These are phyloP conservation scores for Bombus vancouverensis DNA, from an alignment of 1,140 invertebrate genomes.

Conservation along the genomic window DNA sequence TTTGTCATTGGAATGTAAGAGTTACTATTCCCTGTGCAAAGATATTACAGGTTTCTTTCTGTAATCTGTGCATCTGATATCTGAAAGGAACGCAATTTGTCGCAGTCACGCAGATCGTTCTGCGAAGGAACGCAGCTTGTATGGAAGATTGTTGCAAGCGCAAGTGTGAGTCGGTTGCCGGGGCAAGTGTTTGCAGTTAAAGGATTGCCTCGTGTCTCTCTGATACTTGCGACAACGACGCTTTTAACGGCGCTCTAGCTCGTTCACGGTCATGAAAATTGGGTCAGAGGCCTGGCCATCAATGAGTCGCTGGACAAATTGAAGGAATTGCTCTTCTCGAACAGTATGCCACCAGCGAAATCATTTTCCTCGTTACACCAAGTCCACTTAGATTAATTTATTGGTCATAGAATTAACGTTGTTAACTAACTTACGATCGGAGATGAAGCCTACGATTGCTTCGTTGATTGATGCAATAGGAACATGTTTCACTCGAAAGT, in stretches of 20 bases:
- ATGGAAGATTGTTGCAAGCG: background rate
- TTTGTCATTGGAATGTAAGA: background rate
- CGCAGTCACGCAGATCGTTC: background rate
- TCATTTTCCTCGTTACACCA: slow-evolving; percentile 39
- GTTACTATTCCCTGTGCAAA: background rate
- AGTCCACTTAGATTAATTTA: slow-evolving; percentile 34
- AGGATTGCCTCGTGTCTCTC: slow-evolving; percentile 46
- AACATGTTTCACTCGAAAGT: background rate
- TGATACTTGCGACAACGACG: slow-evolving; percentile 37
- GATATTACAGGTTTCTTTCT: background rate
- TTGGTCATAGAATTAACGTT: slow-evolving; percentile 11
- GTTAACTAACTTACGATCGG: slow-evolving; percentile 10
- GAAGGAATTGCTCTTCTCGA: slow-evolving; percentile 46
- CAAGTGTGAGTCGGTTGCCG: background rate
- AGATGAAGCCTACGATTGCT: background rate
- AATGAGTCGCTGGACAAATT: slow-evolving; percentile 46
- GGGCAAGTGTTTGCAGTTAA: slow-evolving; percentile 52
- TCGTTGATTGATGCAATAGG: background rate
- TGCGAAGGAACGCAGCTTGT: background rate
- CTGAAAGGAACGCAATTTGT: background rate
- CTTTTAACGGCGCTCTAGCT: slow-evolving; percentile 51
- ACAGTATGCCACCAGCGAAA: slow-evolving; percentile 13
- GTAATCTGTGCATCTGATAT: background rate
- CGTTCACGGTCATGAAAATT: slow-evolving; percentile 65
- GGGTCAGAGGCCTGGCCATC: slow-evolving; percentile 59